These are phyloP conservation scores for Drosophila limbata DNA, from an alignment of 2,888 invertebrate genomes.

Conservation along the genomic window DNA sequence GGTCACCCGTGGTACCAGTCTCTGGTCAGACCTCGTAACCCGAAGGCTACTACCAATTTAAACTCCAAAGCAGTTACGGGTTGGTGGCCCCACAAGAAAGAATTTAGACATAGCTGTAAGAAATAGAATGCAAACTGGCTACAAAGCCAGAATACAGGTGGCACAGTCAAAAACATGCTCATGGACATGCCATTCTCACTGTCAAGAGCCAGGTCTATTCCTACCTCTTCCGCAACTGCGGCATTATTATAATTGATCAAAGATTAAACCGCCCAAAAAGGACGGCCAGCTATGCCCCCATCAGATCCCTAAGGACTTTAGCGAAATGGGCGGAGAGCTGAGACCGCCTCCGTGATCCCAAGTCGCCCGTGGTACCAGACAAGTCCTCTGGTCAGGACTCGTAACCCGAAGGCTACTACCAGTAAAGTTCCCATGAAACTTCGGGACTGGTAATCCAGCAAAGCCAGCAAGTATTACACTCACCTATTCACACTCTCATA, in stretches of 20 bases:
- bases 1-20: too few relatives aligned
- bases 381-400: not conserved
- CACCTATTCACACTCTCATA: too few relatives aligned
- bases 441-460: too few relatives aligned
- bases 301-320: not conserved
- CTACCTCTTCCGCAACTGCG: too few relatives aligned
- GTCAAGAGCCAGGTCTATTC: not conserved
- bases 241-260: not conserved
- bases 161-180: not conserved
- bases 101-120: too few relatives aligned
- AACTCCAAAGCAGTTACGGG: too few relatives aligned
- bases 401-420: not conserved
- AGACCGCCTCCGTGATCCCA: not conserved
- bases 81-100: too few relatives aligned
- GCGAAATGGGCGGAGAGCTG: not conserved
- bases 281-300: not conserved
- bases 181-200: not conserved
- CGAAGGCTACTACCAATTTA: too few relatives aligned
- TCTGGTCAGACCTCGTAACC: too few relatives aligned
- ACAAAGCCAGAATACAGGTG: not conserved
- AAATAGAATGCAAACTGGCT: not conserved
- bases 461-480: not conserved
- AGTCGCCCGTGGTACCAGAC: not conserved
- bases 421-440: not conserved
- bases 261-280: not conserved